These are phyloP conservation scores for Rhynchonycteris naso DNA, from an alignment of 2,797 vertebrate genomes.

Conservation along the genomic window DNA sequence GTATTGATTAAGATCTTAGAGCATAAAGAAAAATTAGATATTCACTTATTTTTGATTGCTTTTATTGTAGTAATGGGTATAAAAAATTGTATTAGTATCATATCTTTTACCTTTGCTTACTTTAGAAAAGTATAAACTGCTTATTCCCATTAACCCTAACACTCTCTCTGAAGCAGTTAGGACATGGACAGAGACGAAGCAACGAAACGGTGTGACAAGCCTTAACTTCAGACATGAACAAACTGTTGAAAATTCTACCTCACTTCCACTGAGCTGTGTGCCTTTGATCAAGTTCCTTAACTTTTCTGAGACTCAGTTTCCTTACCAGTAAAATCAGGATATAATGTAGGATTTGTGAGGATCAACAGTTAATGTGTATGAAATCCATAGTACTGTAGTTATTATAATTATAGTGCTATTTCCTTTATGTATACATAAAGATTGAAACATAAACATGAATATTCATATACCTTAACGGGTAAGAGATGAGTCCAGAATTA, in stretches of 20 bases:
- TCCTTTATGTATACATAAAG: background rate
- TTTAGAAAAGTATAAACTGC: background rate
- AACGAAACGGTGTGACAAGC: background rate
- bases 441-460: background rate
- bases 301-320: constrained; percentile 40
- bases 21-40: constrained; percentile 29
- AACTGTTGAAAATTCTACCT: constrained; percentile 7
- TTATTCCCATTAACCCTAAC: background rate
- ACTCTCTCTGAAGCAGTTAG: background rate
- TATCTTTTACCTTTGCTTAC: constrained; percentile 17
- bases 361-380: background rate
- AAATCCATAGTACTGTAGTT: background rate
- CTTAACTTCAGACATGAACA: constrained; percentile 17
- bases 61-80: background rate
- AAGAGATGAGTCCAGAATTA: constrained; percentile 23
- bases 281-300: constrained; percentile 27
- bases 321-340: constrained; percentile 35
- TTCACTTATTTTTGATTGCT: constrained; percentile 38
- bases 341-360: constrained; percentile 1
- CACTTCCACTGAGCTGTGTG: background rate
- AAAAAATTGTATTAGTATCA: background rate
- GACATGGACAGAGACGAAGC: background rate
- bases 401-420: constrained; percentile 1
- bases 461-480: background rate
- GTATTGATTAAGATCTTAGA: background rate